Base-by-base conservation (phyloP, 2,797 vertebrate species). In the Leucoraja ocellata region DNA sequence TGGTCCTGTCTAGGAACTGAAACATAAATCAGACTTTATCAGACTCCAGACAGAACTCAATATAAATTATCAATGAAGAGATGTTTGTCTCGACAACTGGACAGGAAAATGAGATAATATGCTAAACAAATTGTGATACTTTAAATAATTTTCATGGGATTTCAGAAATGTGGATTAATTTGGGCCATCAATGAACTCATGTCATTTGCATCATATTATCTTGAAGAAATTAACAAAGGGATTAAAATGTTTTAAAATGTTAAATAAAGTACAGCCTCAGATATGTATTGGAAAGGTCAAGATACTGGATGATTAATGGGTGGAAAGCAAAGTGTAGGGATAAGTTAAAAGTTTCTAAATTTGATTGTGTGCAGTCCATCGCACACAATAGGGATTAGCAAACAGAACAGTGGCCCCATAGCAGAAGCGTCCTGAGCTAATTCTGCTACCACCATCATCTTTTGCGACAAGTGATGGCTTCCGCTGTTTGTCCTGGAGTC, bases 1-100 rank as follows among this genome's bases (percentile, higher is more conserved):
- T 97, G 73, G 96, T 96, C 94, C 97, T 96, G 95, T 98, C 96
- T 95, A 93, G 74, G 94, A 76, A 97, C 99, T 99, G 94, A 63
- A 94, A 73, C 0, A 74, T 6, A 88, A 68, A 88, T 68, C 7
- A n/a, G 2, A 36, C 8, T 32, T 36, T 36, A 14, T 88, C 84
- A 88, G 14, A 65, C n/a, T 88, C 84, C 61, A 63, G n/a, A 9
- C 13, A 88, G 6, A 65, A 88, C 1, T 0, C 13, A 88, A n/a
- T 65, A 65, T 32, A 88, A 1, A 14, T 88, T 9, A n/a, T 78
- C 77, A 78, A 28, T 16, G 32, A 6, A 61, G 8, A 32, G 58
- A 28, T 68, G 8, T 32, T 68, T 9, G 63, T 16, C 7, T 28
- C 18, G 11, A 32, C 32, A 68, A 88, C 21, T 68, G n/a, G 63